phyloP scores from a whole-genome alignment of 2,797 vertebrate species.

The Acrossocheilus fasciatus region DNA sequence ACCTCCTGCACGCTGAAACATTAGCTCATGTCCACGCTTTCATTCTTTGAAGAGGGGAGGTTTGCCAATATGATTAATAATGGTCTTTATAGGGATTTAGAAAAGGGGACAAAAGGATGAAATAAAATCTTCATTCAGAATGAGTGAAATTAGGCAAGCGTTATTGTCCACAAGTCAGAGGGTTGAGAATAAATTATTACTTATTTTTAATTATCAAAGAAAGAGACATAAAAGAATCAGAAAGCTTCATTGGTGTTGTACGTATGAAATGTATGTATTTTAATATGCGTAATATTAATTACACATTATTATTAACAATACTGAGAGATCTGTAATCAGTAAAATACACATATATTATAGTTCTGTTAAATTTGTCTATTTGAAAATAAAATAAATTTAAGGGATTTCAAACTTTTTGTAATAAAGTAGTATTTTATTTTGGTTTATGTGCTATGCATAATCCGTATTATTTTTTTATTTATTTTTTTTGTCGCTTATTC shows the following conservation, averaged over 20 bases:
- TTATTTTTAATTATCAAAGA: neutral
- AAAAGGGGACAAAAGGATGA: neutral
- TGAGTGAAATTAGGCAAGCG: neutral
- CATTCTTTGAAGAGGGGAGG: neutral
- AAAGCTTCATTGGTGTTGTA: too few species aligned
- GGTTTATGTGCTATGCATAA: neutral
- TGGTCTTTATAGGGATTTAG: neutral
- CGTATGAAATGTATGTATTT: neutral
- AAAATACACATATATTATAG: neutral
- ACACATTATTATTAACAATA: too few species aligned
- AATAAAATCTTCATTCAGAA: neutral
- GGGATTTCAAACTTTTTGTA: neutral
- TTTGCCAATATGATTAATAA: slow-evolving; percentile 1
- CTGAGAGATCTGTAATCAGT: neutral
- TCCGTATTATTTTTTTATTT: too few species aligned
- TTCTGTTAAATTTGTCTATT: too few species aligned
- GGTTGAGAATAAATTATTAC: neutral
- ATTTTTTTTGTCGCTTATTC: neutral
- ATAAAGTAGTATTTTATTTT: neutral
- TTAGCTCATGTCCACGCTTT: slow-evolving; percentile 29
- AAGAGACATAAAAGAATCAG: neutral
- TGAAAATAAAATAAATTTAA: neutral
- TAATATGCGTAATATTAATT: neutral
- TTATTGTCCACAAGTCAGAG: neutral
- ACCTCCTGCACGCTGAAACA: neutral